Percentiles rank a stretch among this genome's conserved stretches.
phyloP scores from a whole-genome alignment of 2,888 invertebrate species.

The Metacarcinus magister region DNA sequence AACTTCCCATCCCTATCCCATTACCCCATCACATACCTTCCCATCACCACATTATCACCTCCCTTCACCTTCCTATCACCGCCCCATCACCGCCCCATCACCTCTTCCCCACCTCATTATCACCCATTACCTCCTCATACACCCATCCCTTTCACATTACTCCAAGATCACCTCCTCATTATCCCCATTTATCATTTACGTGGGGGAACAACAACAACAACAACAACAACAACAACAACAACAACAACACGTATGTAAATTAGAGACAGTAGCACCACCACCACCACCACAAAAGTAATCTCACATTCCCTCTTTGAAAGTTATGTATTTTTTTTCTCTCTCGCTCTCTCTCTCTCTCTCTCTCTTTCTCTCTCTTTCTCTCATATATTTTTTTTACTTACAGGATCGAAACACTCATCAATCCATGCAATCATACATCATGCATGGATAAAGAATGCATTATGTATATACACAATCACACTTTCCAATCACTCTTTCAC shows the following conservation, averaged over 20 bases:
- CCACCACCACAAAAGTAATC: not conserved
- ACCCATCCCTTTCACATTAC: not conserved
- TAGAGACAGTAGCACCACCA: not conserved
- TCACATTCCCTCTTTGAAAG: not conserved
- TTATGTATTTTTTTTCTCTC: not conserved
- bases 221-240: not conserved
- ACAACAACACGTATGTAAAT: not conserved
- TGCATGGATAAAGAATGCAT: conserved; percentile 7
- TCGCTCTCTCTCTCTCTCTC: not conserved
- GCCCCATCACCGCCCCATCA: not conserved
- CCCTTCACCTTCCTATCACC: not conserved
- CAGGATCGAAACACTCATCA: not conserved
- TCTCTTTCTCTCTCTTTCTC: not conserved
- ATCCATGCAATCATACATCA: not conserved
- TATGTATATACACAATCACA: conserved; percentile 41
- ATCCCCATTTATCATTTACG: not conserved
- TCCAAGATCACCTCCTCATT: not conserved
- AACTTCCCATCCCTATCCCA: not conserved
- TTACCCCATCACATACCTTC: not conserved
- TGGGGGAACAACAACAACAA: not conserved
- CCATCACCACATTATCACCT: not conserved
- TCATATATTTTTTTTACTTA: not conserved
- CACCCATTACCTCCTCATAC: not conserved
- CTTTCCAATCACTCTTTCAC: conserved; percentile 35
- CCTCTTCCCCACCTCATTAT: not conserved